These are phyloP conservation scores for Polyommatus iphigenia DNA, from an alignment of 2,888 invertebrate species.

Conservation along the genomic window DNA sequence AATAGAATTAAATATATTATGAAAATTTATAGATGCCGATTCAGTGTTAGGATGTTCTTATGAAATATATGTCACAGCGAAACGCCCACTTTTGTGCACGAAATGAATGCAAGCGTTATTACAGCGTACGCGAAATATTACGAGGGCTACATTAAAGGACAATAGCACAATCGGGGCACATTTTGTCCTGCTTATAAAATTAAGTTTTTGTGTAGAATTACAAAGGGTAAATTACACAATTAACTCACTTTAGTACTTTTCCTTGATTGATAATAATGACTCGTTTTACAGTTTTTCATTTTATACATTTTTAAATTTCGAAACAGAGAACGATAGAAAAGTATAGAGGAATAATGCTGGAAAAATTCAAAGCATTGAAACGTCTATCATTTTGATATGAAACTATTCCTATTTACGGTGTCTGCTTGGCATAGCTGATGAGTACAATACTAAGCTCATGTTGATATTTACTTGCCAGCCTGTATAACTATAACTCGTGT, in stretches of 20 bases:
- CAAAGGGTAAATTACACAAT: slow-evolving; percentile 1
- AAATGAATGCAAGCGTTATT: slow-evolving; percentile 16
- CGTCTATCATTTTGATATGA: slow-evolving; percentile 8
- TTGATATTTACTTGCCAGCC: slow-evolving; percentile 26
- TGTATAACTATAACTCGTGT: slow-evolving; percentile 23
- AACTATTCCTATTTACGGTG: slow-evolving; percentile 7
- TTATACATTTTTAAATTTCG: neutral
- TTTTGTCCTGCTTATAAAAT: slow-evolving; percentile 9
- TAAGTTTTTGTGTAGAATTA: slow-evolving; percentile 2
- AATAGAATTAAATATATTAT: slow-evolving; percentile 41
- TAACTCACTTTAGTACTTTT: neutral
- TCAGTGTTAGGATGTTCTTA: slow-evolving; percentile 8
- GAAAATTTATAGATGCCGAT: slow-evolving; percentile 38
- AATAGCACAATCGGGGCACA: slow-evolving; percentile 8
- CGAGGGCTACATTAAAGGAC: slow-evolving; percentile 4
- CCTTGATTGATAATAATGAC: neutral
- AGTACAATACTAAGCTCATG: slow-evolving; percentile 28
- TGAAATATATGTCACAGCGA: slow-evolving; percentile 12
- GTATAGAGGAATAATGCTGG: neutral
- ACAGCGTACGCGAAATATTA: slow-evolving; percentile 8
- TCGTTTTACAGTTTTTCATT: neutral
- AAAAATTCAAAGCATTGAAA: neutral
- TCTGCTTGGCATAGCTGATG: slow-evolving; percentile 25
- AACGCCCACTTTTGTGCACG: slow-evolving; percentile 15
- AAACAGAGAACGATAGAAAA: neutral